phyloP scores from a whole-genome alignment of 1,140 invertebrate genomes.

The Reticulitermes speratus region DNA sequence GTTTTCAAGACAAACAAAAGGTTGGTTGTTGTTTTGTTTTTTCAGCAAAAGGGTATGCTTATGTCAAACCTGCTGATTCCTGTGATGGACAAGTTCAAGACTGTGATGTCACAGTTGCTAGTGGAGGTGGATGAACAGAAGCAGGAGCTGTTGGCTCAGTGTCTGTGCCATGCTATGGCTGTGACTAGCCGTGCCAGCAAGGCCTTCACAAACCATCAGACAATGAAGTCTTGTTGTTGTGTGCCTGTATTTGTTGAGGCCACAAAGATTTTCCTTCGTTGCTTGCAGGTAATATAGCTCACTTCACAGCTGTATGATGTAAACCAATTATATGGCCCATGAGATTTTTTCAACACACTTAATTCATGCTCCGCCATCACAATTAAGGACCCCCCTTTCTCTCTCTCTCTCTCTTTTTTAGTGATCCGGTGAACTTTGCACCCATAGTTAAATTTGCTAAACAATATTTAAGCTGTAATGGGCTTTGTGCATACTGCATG shows the following conservation, averaged over 20 bases:
- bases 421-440: too few species aligned
- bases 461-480: too few species aligned
- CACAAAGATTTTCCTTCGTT: slow-evolving; percentile 53
- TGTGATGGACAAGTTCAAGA: slow-evolving; percentile 38
- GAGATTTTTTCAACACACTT: too few species aligned
- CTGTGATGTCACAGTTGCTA: slow-evolving; percentile 40
- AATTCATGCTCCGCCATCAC: too few species aligned
- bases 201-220: slow-evolving; percentile 58
- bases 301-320: background rate
- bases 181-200: slow-evolving; percentile 58
- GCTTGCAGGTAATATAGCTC: slow-evolving; percentile 46
- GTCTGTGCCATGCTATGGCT: slow-evolving; percentile 53
- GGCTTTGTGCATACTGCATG: too few species aligned
- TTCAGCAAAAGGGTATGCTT: slow-evolving; percentile 35
- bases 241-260: slow-evolving; percentile 53
- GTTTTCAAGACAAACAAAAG: background rate
- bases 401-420: too few species aligned
- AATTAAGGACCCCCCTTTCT: too few species aligned
- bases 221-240: slow-evolving; percentile 56
- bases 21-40: slow-evolving; percentile 8
- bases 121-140: slow-evolving; percentile 44
- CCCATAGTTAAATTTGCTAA: too few species aligned
- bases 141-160: slow-evolving; percentile 47
- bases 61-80: slow-evolving; percentile 40
- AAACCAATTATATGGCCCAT: too few species aligned